A percentile compares a stretch with the other conserved stretches of the same genome.
Evolutionary conservation across 35 echinoderm and acorn worm genomes (phyloP).

Genomic region (Nesometra sesokonis): DNA sequence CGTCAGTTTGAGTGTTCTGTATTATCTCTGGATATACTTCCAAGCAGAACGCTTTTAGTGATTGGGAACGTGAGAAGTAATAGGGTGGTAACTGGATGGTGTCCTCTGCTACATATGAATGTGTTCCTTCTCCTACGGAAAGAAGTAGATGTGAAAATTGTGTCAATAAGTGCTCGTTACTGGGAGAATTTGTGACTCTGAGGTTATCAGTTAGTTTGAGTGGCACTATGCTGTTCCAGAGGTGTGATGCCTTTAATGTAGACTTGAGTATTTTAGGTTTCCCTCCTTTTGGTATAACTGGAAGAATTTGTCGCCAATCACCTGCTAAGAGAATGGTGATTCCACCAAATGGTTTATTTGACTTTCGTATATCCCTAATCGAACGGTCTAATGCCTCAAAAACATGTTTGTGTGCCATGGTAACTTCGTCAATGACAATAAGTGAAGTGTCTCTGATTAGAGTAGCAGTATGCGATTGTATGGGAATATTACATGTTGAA

Average conservation of each 20-base stretch:
- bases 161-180: not conserved
- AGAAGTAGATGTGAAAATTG: conserved; percentile 24
- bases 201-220: conserved; percentile 14
- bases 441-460: conserved; percentile 10
- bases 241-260: conserved; percentile 6
- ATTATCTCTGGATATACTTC: conserved; percentile 3
- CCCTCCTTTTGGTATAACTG: conserved; percentile 18
- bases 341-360: conserved; percentile 30
- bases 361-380: conserved; percentile 1
- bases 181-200: not conserved
- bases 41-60: not conserved
- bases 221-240: not conserved
- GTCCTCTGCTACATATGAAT: not conserved
- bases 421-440: conserved; percentile 29
- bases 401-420: conserved; percentile 31
- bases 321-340: conserved; percentile 5
- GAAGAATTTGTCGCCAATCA: conserved; percentile 45
- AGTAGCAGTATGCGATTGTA: not conserved
- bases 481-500: conserved; percentile 34
- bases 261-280: conserved; percentile 18
- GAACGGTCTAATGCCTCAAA: conserved; percentile 17
- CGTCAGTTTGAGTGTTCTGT: not conserved
- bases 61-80: not conserved
- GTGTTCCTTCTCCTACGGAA: conserved; percentile 12
- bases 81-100: not conserved